Percentiles rank a stretch among this genome's conserved stretches.
phyloP scores from a whole-genome alignment of 2,113 vertebrate species.

The Hylia prasina region DNA sequence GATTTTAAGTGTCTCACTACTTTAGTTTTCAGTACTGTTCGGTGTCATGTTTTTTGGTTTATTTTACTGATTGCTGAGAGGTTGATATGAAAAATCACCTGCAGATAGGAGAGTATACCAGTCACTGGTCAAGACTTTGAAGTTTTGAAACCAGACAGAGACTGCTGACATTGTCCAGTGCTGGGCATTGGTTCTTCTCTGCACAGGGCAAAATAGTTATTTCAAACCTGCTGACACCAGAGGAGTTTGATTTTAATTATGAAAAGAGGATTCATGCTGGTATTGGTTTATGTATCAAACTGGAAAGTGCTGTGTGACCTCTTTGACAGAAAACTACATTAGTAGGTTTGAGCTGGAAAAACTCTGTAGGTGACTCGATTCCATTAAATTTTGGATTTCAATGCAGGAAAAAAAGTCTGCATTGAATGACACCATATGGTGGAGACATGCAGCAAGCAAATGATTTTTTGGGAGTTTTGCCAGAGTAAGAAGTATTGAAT shows the following conservation, averaged over 20 bases:
- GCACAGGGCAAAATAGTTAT: neutral
- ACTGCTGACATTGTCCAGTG: neutral
- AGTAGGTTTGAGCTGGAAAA: constrained; percentile 18
- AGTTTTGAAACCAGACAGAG: neutral
- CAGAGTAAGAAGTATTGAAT: constrained; percentile 58
- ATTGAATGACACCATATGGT: constrained; percentile 63
- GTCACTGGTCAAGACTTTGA: neutral
- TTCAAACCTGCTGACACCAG: neutral
- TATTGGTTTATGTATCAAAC: neutral
- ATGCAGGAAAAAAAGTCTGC: constrained; percentile 4
- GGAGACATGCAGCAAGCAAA: constrained; percentile 56
- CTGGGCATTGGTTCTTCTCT: neutral
- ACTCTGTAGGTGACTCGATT: constrained; percentile 16
- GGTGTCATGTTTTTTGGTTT: neutral
- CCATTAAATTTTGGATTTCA: constrained; percentile 34
- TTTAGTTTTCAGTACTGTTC: neutral
- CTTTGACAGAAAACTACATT: constrained; percentile 15
- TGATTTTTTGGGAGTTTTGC: constrained; percentile 56
- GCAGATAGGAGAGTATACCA: neutral
- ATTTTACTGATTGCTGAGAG: neutral
- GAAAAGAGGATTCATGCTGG: neutral
- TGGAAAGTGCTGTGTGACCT: neutral
- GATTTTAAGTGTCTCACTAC: neutral
- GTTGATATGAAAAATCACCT: neutral
- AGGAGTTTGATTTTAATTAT: constrained; percentile 12